A percentile compares a stretch with the other conserved stretches of the same genome.
Conservation (phyloP, 2,888 invertebrate genomes). For the Spatulosminthurus flaviceps region DNA sequence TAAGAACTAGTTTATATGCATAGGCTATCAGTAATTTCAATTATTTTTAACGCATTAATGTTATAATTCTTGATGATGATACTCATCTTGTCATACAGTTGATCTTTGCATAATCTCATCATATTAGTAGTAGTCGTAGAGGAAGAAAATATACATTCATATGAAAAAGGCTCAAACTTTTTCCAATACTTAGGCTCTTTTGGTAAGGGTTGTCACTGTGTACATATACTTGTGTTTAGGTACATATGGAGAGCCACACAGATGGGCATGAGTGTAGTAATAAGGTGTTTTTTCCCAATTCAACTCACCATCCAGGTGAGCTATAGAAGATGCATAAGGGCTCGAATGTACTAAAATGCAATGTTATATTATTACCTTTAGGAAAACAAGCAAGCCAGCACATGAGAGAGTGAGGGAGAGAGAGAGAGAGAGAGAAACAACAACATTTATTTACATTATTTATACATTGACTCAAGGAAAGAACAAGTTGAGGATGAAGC, state of each 20-base stretch:
- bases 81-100: constrained; percentile 46
- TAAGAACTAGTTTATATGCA: constrained; percentile 49
- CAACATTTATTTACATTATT: constrained; percentile 45
- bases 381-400: not conserved
- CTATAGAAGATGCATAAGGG: too few relatives aligned
- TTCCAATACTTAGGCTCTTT: too few relatives aligned
- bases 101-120: constrained; percentile 34
- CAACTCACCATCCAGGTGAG: not conserved
- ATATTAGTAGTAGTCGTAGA: not conserved
- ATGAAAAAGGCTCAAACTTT: too few relatives aligned
- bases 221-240: too few relatives aligned
- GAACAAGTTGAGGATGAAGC: constrained; percentile 24
- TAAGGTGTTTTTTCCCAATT: not conserved
- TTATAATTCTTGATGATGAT: constrained; percentile 51
- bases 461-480: constrained; percentile 30
- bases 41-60: constrained; percentile 52
- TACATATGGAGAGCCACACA: not conserved
- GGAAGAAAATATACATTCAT: not conserved
- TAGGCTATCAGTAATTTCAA: constrained; percentile 49
- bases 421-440: constrained; percentile 30
- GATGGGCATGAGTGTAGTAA: not conserved
- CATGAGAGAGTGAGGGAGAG: not conserved
- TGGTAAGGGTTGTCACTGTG: too few relatives aligned
- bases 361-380: not conserved
- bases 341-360: too few relatives aligned